Conservation (phyloP, 2,113 vertebrate species). For the Corythaixoides concolor region DNA sequence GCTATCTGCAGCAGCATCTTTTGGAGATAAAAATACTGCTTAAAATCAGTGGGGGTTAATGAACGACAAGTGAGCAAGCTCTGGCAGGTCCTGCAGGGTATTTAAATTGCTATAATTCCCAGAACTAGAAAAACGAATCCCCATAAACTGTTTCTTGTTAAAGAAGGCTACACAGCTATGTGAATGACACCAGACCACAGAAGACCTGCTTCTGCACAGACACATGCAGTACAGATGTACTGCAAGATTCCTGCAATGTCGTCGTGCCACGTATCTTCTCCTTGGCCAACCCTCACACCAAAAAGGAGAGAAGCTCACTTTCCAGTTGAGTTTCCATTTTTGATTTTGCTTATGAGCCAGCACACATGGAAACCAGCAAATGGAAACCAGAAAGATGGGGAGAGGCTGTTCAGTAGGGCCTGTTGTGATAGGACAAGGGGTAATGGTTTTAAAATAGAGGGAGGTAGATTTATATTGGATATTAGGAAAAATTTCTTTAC, state of each 20-base stretch:
- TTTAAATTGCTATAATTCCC: background rate
- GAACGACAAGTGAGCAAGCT: background rate
- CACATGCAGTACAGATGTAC: rapidly evolving
- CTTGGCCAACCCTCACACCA: background rate
- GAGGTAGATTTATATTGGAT: too few relatives aligned
- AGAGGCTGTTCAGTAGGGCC: too few relatives aligned
- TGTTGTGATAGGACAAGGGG: too few relatives aligned
- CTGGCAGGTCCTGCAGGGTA: background rate
- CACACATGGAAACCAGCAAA: background rate
- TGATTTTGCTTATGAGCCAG: background rate
- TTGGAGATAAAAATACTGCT: background rate
- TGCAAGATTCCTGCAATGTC: background rate
- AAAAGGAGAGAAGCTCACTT: background rate
- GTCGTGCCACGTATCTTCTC: rapidly evolving
- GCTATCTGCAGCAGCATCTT: background rate
- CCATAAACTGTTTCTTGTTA: background rate
- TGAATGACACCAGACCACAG: background rate
- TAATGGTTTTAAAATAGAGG: too few relatives aligned
- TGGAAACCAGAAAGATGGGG: too few relatives aligned
- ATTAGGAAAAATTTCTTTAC: too few relatives aligned
- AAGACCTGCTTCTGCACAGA: background rate
- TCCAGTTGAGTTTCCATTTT: background rate
- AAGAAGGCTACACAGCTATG: background rate
- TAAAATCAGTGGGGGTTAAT: background rate
- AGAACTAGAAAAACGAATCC: background rate